phyloP scores from a whole-genome alignment of 2,113 vertebrate species.

The Aplodontia rufa region DNA sequence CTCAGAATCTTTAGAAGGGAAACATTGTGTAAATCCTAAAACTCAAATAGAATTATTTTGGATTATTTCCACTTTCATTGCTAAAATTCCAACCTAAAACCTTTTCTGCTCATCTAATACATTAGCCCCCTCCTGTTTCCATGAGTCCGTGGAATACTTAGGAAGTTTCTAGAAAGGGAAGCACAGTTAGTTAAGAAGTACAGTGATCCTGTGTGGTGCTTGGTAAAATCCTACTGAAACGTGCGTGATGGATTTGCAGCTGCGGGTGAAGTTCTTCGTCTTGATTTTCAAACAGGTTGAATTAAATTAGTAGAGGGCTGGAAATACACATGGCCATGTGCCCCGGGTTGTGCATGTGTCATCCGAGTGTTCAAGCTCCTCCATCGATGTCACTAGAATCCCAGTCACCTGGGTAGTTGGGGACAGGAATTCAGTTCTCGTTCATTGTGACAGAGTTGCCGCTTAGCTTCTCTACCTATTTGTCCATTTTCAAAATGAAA shows the following conservation, averaged over 20 bases:
- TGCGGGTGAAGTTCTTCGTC: neutral
- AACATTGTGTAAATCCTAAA: slow-evolving; percentile 29
- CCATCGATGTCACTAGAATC: neutral
- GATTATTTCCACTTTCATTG: slow-evolving; percentile 35
- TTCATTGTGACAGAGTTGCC: neutral
- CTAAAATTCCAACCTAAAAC: neutral
- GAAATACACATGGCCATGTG: neutral
- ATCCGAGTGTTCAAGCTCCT: neutral
- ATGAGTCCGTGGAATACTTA: neutral
- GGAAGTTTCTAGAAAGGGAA: neutral
- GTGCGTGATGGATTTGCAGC: neutral
- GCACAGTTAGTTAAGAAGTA: neutral
- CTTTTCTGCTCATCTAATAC: neutral
- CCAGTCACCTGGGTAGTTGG: neutral
- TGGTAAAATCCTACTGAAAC: neutral
- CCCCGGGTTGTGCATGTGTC: neutral
- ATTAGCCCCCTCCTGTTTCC: neutral
- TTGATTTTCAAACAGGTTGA: neutral
- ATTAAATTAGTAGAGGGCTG: neutral
- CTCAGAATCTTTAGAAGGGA: neutral
- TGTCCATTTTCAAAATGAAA: neutral
- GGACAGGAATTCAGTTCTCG: neutral
- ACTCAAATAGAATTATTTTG: neutral
- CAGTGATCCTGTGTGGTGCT: neutral
- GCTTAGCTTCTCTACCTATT: neutral